Evolutionary conservation across 2,797 vertebrate species (phyloP).

Genomic region (Todus mexicanus): DNA sequence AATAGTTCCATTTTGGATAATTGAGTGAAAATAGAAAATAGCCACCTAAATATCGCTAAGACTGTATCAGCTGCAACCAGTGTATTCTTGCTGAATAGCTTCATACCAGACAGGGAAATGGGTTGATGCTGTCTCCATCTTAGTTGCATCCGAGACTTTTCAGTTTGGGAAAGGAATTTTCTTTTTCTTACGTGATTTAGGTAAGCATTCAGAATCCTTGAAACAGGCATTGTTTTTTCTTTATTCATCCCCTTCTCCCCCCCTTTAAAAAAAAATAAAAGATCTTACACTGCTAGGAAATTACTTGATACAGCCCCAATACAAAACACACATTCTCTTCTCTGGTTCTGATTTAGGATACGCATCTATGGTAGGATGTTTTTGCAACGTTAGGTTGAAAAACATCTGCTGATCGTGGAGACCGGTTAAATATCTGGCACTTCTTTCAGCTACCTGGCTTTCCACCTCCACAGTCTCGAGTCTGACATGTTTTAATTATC

Average conservation of each 20-base stretch:
- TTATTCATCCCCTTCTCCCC: rapidly evolving
- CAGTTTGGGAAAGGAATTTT: constrained; percentile 14
- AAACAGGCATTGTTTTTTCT: not conserved
- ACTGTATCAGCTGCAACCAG: not conserved
- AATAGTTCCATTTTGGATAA: constrained; percentile 32
- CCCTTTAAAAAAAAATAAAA: not conserved
- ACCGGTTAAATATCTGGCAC: constrained; percentile 19
- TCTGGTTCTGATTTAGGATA: constrained; percentile 29
- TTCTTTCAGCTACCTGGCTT: constrained; percentile 40
- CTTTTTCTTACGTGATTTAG: not conserved
- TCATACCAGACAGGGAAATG: not conserved
- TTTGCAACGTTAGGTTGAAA: not conserved
- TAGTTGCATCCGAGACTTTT: constrained; percentile 7
- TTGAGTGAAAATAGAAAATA: not conserved
- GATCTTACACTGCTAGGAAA: not conserved
- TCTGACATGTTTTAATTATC: not conserved
- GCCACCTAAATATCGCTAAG: not conserved
- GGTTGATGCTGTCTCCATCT: constrained; percentile 9
- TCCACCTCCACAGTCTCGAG: not conserved
- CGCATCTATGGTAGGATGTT: not conserved
- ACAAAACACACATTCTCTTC: not conserved
- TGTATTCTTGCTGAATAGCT: not conserved
- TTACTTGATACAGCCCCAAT: not conserved
- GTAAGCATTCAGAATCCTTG: not conserved
- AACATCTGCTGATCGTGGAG: constrained; percentile 42